Evolutionary conservation across 2,797 vertebrate species (phyloP).

Genomic region (Lindbergichthys nudifrons): DNA sequence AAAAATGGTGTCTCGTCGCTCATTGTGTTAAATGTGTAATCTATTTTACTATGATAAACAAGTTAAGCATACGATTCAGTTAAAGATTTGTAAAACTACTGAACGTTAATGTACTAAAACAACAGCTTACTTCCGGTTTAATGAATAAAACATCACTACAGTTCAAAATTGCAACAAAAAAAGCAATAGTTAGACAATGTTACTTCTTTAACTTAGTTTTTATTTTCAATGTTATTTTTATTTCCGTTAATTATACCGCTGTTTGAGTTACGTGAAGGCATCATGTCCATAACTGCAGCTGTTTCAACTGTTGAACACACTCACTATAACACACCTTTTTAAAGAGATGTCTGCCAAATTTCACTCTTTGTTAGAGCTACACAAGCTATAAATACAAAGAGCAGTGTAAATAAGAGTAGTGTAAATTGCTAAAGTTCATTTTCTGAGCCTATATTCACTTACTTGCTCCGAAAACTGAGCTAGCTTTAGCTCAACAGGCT

Average conservation of each 20-base stretch:
- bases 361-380: not conserved
- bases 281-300: no score
- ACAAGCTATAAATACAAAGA: not conserved
- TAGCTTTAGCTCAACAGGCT: not conserved
- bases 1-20: fast-evolving
- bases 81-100: no score
- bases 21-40: fast-evolving
- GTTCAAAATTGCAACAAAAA: not conserved
- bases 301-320: not conserved
- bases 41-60: not conserved
- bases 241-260: not conserved
- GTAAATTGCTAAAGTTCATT: not conserved
- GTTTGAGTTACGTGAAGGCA: no score
- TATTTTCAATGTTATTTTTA: slow-evolving; percentile 19
- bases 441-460: not conserved
- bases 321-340: not conserved
- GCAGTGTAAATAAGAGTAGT: not conserved
- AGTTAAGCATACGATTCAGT: fast-evolving
- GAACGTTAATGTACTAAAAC: not conserved
- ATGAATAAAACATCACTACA: no score
- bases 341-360: not conserved
- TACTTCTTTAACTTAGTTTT: not conserved
- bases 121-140: not conserved
- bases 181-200: no score
- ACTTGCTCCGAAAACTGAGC: not conserved